These are phyloP conservation scores for Parnassius orleans DNA, from an alignment of 2,888 invertebrate genomes.

Conservation along the genomic window DNA sequence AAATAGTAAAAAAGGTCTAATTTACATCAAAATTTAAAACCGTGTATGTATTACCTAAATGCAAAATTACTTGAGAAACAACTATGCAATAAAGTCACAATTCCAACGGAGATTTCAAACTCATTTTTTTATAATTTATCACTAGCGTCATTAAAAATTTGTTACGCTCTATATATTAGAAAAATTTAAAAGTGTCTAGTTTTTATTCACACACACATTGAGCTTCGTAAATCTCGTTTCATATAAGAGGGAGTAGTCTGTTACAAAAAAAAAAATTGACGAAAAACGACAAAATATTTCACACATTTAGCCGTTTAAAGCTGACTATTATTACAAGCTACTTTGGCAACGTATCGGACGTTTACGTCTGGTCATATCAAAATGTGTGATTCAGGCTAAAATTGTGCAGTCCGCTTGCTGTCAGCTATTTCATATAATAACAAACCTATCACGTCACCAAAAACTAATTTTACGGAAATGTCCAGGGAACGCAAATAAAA, in stretches of 20 bases:
- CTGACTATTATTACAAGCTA: constrained; percentile 66
- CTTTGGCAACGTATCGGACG: constrained; percentile 78
- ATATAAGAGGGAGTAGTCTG: constrained; percentile 15
- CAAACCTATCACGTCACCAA: too few species aligned
- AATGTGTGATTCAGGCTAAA: constrained; percentile 13
- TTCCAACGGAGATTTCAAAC: constrained; percentile 36
- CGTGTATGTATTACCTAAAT: constrained; percentile 51
- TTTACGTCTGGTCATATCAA: constrained; percentile 55
- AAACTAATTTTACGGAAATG: too few species aligned
- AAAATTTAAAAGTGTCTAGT: constrained; percentile 30
- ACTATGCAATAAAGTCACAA: constrained; percentile 48
- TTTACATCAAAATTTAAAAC: constrained; percentile 64
- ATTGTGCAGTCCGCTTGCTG: constrained; percentile 11
- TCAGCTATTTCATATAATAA: not conserved
- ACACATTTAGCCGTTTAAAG: constrained; percentile 46
- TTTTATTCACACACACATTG: constrained; percentile 52
- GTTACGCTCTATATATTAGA: constrained; percentile 16
- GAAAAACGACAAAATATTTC: constrained; percentile 44
- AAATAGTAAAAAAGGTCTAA: constrained; percentile 61
- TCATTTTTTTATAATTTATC: constrained; percentile 15
- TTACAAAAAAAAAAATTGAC: constrained; percentile 4
- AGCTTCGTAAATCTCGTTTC: constrained; percentile 47
- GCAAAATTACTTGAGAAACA: constrained; percentile 49
- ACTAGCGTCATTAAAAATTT: constrained; percentile 23
- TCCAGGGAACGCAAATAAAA: too few species aligned